Evolutionary conservation across 2,888 invertebrate genomes (phyloP), one percentile per base, ranked within the genome.

Genomic region (Melolontha melolontha): DNA sequence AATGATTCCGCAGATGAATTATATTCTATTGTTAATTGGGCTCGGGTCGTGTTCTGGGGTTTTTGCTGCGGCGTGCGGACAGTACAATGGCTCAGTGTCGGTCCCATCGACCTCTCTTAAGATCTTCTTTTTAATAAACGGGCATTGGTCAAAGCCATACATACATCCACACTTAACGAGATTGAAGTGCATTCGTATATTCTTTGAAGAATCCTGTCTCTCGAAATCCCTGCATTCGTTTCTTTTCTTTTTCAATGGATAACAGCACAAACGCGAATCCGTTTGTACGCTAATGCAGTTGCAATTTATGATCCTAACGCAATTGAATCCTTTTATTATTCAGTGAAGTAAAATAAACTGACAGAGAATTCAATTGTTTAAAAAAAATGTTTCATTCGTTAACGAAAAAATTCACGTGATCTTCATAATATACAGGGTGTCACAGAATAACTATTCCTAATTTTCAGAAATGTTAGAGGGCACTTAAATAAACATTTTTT

Each of bases 1-100:
- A 59, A 59, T 59, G 47, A 47, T 47, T 59, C 59, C 29, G 47
- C 39, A 59, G 59, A 59, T 59, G 59, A 59, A 59, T 59, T 59
- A 59, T 59, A 59, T 59, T 59, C 59, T 59, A 59, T 59, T 59
- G 59, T 59, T 47, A 59, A 47, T 59, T 59, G 59, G 59, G 29
- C 22, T 10, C 44, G 1, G 47, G 29, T 59, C 47, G 59, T 59
- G 59, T 47, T 47, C 39, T 12, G 59, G 47, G 22, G 14, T 59
- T 59, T 59, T 59, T 59, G 59, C 29, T 47, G 11, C 44, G 59
- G 29, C 59, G 59, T 59, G 47, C 47, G 59, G 59, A 59, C 47
- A 59, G 59, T 34, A 59, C 59, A 59, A 59, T 59, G 47, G 59
- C 44, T 44, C 59, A 29, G 44, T 59, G 59, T 59, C 59, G 59